phyloP scores from a whole-genome alignment of 2,888 invertebrate genomes.

The Acanthosoma haemorrhoidale region DNA sequence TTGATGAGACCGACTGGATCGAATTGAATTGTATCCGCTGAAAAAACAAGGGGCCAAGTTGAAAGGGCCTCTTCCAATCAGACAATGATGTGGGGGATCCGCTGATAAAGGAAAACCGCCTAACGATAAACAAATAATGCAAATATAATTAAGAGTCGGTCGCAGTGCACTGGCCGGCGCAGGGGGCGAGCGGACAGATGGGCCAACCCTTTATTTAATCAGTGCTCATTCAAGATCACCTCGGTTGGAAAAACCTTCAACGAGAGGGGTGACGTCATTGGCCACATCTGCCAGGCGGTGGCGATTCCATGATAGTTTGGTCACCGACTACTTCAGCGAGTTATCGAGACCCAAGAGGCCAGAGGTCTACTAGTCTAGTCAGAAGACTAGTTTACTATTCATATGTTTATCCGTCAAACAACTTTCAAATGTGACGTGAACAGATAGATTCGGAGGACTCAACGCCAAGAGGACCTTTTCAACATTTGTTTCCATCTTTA shows the following conservation, averaged over 20 bases:
- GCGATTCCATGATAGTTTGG: too few relatives aligned
- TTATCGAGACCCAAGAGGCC: too few relatives aligned
- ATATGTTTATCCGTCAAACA: too few relatives aligned
- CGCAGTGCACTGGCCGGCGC: neutral
- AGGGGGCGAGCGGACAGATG: neutral
- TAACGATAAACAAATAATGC: neutral
- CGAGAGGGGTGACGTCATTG: conserved; percentile 12
- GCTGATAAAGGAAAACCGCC: neutral
- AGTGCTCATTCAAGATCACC: conserved; percentile 17
- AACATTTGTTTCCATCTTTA: too few relatives aligned
- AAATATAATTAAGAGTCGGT: conserved; percentile 15
- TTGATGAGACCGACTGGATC: too few relatives aligned
- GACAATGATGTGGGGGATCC: conserved; percentile 2
- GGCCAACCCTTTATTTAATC: conserved; percentile 29
- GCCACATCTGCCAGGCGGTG: neutral
- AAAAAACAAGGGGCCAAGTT: neutral
- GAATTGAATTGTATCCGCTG: neutral
- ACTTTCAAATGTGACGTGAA: too few relatives aligned
- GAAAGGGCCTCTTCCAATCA: neutral
- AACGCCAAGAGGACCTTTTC: too few relatives aligned
- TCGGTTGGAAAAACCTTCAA: neutral
- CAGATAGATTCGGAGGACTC: too few relatives aligned
- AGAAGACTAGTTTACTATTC: too few relatives aligned
- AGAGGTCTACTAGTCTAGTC: too few relatives aligned
- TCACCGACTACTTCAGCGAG: too few relatives aligned